Evolutionary conservation across 2,888 invertebrate species (phyloP).

Genomic region (Keiferia lycopersicella): DNA sequence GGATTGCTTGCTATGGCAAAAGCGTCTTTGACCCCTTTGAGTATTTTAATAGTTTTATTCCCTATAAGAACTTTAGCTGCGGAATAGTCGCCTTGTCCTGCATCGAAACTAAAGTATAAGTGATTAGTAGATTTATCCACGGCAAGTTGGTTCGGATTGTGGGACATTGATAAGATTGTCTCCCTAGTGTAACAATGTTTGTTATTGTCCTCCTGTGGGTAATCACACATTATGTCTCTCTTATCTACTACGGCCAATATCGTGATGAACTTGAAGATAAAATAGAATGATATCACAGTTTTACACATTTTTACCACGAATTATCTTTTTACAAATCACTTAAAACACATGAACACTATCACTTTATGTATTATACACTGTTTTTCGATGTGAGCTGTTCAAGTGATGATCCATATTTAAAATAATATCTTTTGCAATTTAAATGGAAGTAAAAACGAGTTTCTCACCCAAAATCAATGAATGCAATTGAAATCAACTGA

Average conservation of each 20-base stretch:
- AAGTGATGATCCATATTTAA: no score
- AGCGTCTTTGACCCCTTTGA: conserved; percentile 68
- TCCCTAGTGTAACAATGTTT: conserved; percentile 61
- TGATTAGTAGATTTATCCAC: conserved; percentile 56
- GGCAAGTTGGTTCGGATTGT: conserved; percentile 67
- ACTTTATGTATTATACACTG: background rate
- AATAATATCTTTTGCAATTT: no score
- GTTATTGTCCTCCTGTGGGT: background rate
- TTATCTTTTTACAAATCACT: background rate
- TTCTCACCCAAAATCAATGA: background rate
- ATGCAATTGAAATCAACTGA: no score
- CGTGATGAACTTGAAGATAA: background rate
- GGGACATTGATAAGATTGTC: conserved; percentile 50
- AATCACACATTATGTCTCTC: conserved; percentile 18
- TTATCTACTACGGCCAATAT: background rate
- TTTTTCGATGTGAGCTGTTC: background rate
- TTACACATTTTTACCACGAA: background rate
- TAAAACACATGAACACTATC: background rate
- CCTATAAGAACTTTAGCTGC: conserved; percentile 58
- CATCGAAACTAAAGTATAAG: conserved; percentile 67
- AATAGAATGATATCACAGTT: background rate
- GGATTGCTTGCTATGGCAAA: conserved; percentile 60
- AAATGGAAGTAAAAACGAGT: background rate
- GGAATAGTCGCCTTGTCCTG: conserved; percentile 62
- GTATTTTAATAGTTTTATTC: conserved; percentile 52